Evolutionary conservation across 2,113 vertebrate species (phyloP).

Genomic region (Marmota monax): DNA sequence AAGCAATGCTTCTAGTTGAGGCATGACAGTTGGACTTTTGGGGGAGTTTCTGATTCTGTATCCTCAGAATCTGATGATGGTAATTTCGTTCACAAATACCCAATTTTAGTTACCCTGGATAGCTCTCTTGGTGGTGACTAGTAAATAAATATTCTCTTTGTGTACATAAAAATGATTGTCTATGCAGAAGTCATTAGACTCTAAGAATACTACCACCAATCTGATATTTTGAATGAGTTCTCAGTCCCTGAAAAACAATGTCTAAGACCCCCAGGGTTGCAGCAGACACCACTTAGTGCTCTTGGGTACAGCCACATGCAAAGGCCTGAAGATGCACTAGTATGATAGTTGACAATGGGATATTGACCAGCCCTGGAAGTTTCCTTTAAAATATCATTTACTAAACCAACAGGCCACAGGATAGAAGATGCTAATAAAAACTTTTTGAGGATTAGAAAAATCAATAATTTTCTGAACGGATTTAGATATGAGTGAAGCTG

Average conservation of each 20-base stretch:
- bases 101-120: not conserved
- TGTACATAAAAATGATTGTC: not conserved
- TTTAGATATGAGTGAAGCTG: not conserved
- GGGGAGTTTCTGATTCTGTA: not conserved
- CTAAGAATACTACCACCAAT: not conserved
- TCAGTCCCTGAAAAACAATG: not conserved
- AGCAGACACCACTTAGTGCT: not conserved
- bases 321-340: not conserved
- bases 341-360: not conserved
- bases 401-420: not conserved
- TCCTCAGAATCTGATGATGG: not conserved
- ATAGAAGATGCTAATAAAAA: not conserved
- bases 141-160: not conserved
- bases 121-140: not conserved
- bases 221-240: not conserved
- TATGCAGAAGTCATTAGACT: not conserved
- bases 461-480: not conserved
- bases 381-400: not conserved
- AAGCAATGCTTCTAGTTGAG: not conserved
- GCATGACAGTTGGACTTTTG: not conserved
- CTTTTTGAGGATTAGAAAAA: not conserved
- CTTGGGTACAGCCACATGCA: too few relatives aligned
- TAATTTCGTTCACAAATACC: not conserved
- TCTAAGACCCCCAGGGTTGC: accelerated
- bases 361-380: not conserved